A percentile compares a stretch with the other conserved stretches of the same genome.
Conservation (phyloP, 2,888 invertebrate species). For the Neoitamus cyanurus region DNA sequence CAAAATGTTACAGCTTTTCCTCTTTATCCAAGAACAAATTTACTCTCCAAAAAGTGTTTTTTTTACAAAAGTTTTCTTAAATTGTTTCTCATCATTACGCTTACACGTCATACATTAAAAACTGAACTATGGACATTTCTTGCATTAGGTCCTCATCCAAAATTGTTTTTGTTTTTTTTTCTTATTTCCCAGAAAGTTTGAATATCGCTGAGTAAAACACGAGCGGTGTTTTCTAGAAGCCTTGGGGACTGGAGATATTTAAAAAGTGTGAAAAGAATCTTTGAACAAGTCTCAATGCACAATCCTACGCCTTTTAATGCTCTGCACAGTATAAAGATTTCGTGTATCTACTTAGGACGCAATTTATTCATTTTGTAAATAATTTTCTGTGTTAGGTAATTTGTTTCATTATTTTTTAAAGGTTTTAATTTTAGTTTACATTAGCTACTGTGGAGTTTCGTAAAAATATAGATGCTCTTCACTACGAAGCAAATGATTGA, state of each 20-base stretch:
- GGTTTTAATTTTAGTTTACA: background rate
- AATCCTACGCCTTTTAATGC: background rate
- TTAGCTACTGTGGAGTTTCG: constrained; percentile 1
- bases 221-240: background rate
- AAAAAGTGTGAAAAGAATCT: constrained; percentile 5
- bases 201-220: constrained; percentile 5
- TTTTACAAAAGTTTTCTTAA: background rate
- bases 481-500: constrained; percentile 19
- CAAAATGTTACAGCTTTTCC: background rate
- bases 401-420: background rate
- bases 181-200: background rate
- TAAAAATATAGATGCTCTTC: constrained; percentile 35
- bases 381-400: background rate
- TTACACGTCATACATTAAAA: background rate
- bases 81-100: background rate
- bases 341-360: constrained; percentile 23
- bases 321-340: constrained; percentile 9
- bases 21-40: background rate
- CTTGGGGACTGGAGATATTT: background rate
- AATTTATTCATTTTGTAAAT: constrained; percentile 13
- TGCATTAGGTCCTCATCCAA: background rate
- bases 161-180: background rate
- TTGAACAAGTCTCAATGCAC: background rate
- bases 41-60: background rate
- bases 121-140: background rate